Percentiles rank a stretch among this genome's conserved stretches.
These are phyloP conservation scores for Hippocampus mohnikei DNA, from an alignment of 2,113 vertebrate species.

Conservation along the genomic window DNA sequence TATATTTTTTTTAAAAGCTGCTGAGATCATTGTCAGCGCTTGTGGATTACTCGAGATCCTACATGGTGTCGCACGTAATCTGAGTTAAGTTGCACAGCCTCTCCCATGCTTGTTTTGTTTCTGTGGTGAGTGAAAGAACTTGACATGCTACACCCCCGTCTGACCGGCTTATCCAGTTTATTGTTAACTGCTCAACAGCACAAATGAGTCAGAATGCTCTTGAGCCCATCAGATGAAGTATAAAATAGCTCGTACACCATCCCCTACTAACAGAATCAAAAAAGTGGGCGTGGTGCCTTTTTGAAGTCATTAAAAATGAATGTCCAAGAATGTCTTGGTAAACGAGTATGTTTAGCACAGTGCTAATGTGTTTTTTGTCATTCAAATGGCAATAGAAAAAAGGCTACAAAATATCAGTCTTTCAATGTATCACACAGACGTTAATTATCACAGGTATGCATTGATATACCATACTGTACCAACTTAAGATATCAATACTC, in stretches of 20 bases:
- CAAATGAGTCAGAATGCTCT: background rate
- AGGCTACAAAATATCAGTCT: too few relatives aligned
- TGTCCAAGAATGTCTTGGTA: background rate
- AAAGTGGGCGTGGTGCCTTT: background rate
- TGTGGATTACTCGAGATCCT: constrained; percentile 1
- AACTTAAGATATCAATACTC: background rate
- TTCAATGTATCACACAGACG: too few relatives aligned
- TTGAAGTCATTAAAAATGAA: background rate
- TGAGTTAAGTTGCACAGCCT: constrained; percentile 8
- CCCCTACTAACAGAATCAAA: background rate
- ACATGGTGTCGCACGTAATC: background rate
- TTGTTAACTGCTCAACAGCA: background rate
- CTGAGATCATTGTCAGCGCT: background rate
- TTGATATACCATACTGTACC: background rate
- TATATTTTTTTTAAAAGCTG: background rate
- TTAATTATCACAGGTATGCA: background rate
- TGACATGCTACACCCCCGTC: background rate
- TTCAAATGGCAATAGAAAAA: background rate
- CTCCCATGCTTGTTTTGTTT: constrained; percentile 25
- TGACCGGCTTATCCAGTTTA: constrained; percentile 40
- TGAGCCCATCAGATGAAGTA: background rate
- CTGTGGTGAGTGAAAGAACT: background rate
- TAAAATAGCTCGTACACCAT: background rate
- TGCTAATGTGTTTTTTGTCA: background rate
- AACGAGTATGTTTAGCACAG: background rate